Evolutionary conservation across 2,797 vertebrate species (phyloP), one percentile per base, ranked within the genome.

Genomic region (Spinibarbus caldwelli): DNA sequence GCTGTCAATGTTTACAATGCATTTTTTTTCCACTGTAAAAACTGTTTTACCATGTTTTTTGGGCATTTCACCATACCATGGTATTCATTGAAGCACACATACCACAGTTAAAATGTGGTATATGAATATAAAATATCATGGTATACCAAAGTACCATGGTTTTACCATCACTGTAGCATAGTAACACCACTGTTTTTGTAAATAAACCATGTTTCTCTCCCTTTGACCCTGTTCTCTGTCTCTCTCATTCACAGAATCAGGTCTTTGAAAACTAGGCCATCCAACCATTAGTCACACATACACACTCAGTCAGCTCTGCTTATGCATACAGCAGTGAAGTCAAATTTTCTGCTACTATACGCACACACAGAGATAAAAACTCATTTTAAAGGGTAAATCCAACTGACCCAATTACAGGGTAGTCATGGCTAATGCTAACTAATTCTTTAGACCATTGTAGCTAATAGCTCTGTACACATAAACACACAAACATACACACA

Each of bases 201-300:
- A 72, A 36, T 45, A 43, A 57, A 71, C 52, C 31, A 62, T 26
- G 5, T 54, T 54, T 77, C 57, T 72, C 66, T 85, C n/a, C 41
- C 19, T 47, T 38, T 54, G 31, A 80, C 11, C 21, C 41, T 78
- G 34, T 71, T 64, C 38, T 70, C 21, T 41, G 15, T 54, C 29
- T 62, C 62, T 83, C 64, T 85, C 77, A 72, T 76, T 85, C 73
- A 86, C 38, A 71, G 54, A 80, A 66, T 76, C 77, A 72, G 85
- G 87, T 85, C 77, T 86, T 85, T 85, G 31, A 81, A 87, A 88
- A 81, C 72, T 90, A 73, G 89, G 85, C 38, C 87, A 87, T 59
- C 34, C 62, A 80, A 81, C 79, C 86, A 87, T 89, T 88, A 87
- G 87, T 87, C 87, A 88, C 86, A 86, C 84, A 82, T 49, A 71